These are phyloP conservation scores for Drosophila kurseongensis DNA, from an alignment of 1,140 invertebrate species.

Conservation along the genomic window DNA sequence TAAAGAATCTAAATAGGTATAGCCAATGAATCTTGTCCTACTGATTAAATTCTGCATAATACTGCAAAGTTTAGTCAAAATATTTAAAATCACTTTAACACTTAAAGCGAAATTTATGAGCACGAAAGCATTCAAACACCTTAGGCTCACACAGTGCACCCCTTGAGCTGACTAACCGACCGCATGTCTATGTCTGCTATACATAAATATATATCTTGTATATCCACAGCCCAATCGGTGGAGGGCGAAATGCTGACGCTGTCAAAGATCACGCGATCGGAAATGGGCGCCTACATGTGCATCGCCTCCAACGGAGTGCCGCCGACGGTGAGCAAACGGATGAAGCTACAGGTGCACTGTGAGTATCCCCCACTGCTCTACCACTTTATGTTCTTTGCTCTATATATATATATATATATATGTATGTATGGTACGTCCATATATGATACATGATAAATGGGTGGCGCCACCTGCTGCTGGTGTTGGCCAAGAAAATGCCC, in stretches of 20 bases:
- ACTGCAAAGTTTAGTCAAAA: background rate
- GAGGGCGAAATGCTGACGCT: constrained; percentile 91
- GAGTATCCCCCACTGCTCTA: constrained; percentile 85
- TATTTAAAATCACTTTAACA: no score
- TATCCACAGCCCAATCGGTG: constrained; percentile 87
- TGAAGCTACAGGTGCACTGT: constrained; percentile 94
- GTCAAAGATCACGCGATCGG: constrained; percentile 91
- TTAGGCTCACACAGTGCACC: background rate
- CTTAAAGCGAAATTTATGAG: background rate
- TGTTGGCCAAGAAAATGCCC: constrained; percentile 52
- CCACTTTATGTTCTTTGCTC: no score
- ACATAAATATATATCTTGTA: background rate
- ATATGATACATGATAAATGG: constrained; percentile 46
- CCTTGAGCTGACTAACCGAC: constrained; percentile 5
- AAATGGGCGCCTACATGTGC: constrained; percentile 95
- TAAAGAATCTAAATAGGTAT: no score
- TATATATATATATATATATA: background rate
- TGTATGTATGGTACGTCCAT: background rate
- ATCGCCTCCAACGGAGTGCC: constrained; percentile 92
- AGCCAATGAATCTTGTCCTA: no score
- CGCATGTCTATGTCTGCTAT: constrained; percentile 47
- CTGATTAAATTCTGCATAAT: no score
- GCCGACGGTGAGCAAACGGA: constrained; percentile 91
- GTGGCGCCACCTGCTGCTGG: constrained; percentile 28
- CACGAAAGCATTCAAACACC: background rate